Conservation (phyloP, 2,113 vertebrate species). For the Speoplatyrhinus poulsoni region DNA sequence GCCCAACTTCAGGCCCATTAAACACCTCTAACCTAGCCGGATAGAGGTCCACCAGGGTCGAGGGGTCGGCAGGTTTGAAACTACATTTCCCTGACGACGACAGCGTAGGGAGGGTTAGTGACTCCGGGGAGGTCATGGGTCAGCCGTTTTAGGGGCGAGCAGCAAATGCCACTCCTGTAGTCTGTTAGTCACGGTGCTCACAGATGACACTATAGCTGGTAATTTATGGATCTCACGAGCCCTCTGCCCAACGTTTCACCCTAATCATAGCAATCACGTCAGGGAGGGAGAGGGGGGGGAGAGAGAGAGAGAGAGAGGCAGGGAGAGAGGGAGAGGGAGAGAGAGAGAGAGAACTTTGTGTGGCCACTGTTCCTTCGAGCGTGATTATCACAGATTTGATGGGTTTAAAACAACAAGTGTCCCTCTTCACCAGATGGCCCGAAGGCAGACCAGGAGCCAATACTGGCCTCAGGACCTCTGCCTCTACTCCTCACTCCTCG, state of each 20-base stretch:
- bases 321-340: neutral
- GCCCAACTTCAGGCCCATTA: slow-evolving; percentile 51
- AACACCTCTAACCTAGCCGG: slow-evolving; percentile 22
- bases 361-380: slow-evolving; percentile 1
- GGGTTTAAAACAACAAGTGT: slow-evolving; percentile 12
- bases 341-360: neutral
- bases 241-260: no score
- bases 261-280: no score
- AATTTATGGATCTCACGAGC: neutral
- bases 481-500: neutral
- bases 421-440: slow-evolving; percentile 12
- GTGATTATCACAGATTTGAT: slow-evolving; percentile 26
- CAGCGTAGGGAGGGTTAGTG: neutral
- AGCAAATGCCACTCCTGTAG: no score
- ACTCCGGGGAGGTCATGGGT: neutral
- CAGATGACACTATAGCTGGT: neutral
- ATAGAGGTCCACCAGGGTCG: neutral
- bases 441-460: slow-evolving; percentile 30
- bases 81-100: neutral
- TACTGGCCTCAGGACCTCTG: slow-evolving; percentile 2
- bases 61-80: slow-evolving; percentile 7
- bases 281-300: neutral
- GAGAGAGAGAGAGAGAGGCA: neutral
- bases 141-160: no score
- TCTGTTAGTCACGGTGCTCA: no score